phyloP scores from a whole-genome alignment of 2,797 vertebrate genomes.

The Sebastes nivosus region DNA sequence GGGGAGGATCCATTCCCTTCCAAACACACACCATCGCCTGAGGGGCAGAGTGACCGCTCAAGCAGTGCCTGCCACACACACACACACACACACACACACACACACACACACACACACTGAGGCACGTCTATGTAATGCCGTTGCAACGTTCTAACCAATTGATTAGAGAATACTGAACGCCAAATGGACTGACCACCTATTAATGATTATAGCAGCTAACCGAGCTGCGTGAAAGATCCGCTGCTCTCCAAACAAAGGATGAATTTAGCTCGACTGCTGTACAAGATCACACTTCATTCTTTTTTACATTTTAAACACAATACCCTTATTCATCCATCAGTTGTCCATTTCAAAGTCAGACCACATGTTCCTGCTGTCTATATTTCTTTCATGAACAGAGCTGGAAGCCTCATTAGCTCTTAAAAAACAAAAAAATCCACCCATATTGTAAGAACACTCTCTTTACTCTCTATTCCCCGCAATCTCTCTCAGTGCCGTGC shows the following conservation, averaged over 20 bases:
- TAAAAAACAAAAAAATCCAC: conserved; percentile 20
- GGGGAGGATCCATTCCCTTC: conserved; percentile 81
- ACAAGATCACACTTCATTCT: neutral
- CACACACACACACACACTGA: conserved; percentile 20
- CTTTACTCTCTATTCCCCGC: neutral
- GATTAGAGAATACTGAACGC: conserved; percentile 71
- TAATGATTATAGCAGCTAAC: conserved; percentile 66
- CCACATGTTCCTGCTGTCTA: conserved; percentile 3
- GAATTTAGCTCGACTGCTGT: conserved; percentile 25
- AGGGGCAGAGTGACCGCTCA: conserved; percentile 83
- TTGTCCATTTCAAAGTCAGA: conserved; percentile 15
- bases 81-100: conserved; percentile 35
- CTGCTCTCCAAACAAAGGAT: conserved; percentile 40
- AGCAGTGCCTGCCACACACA: conserved; percentile 65
- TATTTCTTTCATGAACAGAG: neutral
- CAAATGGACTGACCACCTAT: conserved; percentile 65
- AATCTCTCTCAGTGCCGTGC: conserved; percentile 6
- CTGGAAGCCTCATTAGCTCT: conserved; percentile 1
- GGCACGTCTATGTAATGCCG: conserved; percentile 37
- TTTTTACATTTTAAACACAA: neutral
- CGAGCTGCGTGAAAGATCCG: conserved; percentile 24
- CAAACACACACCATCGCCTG: conserved; percentile 78
- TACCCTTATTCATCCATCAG: neutral
- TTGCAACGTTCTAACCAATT: conserved; percentile 65
- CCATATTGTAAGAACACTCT: conserved; percentile 15